Evolutionary conservation across 1,140 invertebrate species (phyloP), one percentile per base, ranked within the genome.

Genomic region (Drosophila willistoni): DNA sequence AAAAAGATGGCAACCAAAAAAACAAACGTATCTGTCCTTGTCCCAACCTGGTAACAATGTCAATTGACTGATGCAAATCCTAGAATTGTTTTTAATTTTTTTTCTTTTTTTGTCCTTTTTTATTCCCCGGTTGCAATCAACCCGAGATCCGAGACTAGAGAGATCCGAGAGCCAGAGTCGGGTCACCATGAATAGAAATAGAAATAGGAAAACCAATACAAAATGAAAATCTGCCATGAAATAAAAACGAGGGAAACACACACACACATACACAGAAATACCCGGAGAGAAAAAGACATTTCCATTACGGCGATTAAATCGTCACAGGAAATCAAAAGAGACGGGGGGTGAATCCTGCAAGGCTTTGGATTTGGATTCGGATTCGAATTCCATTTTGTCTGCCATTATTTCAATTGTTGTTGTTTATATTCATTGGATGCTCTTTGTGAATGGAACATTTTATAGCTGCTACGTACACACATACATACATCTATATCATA

Each of bases 281-380:
- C 42, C 64, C 22, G 13, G 13, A 57, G 39, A 62, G 33, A 64
- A 60, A 86, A 82, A 61, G 84, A 87, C 80, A 80, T 89, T 89
- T 89, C 84, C 84, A 89, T 89, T 89, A 89, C 77, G 68, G 68
- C 84, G 84, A 89, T 89, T 89, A 89, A 89, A 84, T 89, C 80
- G 84, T 80, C 51, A 72, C 64, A 55, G 41, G 39, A 51, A 82
- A 36, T 33, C 42, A 51, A 41, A 61, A 54, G 44, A 65, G 17
- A 63, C 29, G 42, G 68, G 56, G 56, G 51, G 34, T 33, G 60
- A 34, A 66, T 39, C 62, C 71, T 64, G 72, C 61, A 66, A 73
- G 74, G 47, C 42, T 54, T 47, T 59, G 56, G 57, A 39, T 54
- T 47, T 59, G 56, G 57, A 39, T 64, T 63, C 61, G 62, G 44